Percentiles rank a stretch among this genome's conserved stretches.
phyloP scores from a whole-genome alignment of 2,797 vertebrate species.

The Acanthiza pusilla region DNA sequence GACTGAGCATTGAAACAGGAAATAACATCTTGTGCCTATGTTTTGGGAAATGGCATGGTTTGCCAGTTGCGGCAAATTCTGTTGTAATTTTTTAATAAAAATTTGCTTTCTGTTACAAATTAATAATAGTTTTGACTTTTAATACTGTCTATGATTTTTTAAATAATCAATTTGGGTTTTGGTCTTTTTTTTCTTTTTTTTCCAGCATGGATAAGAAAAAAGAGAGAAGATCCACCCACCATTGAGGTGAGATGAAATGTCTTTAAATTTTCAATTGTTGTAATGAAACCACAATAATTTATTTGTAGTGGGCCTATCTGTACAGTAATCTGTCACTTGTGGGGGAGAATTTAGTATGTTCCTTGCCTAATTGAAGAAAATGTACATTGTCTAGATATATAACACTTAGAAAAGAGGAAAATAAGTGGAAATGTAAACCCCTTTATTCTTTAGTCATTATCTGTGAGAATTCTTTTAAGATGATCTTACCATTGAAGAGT shows the following conservation, averaged over 20 bases:
- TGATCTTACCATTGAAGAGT: background rate
- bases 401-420: background rate
- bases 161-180: background rate
- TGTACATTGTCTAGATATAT: background rate
- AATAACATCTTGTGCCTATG: background rate
- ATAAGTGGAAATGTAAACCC: background rate
- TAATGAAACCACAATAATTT: background rate
- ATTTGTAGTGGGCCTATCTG: background rate
- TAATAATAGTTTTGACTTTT: background rate
- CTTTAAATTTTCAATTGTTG: background rate
- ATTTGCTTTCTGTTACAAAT: background rate
- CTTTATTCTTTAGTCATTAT: background rate
- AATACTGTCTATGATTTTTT: background rate
- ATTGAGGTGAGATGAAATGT: constrained; percentile 79
- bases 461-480: background rate
- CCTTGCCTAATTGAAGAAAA: background rate
- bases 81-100: background rate
- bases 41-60: background rate
- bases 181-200: background rate
- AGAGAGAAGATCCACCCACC: constrained; percentile 88
- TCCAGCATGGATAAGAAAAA: constrained; percentile 95
- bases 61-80: background rate
- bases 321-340: background rate
- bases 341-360: background rate
- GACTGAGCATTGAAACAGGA: background rate